These are phyloP conservation scores for Drosophila ironensis DNA, from an alignment of 1,140 invertebrate genomes.

Conservation along the genomic window DNA sequence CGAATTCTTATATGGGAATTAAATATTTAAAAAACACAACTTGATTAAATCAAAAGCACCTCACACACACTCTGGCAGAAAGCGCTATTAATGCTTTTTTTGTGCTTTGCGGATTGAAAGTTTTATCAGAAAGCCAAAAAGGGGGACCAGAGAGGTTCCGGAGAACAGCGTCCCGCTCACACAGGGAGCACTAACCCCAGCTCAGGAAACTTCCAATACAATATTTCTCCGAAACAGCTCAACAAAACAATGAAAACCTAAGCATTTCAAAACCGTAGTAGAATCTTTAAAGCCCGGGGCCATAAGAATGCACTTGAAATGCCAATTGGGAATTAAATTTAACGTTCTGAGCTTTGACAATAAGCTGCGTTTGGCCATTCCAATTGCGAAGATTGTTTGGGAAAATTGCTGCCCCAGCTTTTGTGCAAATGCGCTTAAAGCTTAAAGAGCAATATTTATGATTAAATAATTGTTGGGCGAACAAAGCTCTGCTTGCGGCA, in stretches of 20 bases:
- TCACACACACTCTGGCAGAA: slow-evolving; percentile 30
- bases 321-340: neutral
- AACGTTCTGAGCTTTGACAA: slow-evolving; percentile 22
- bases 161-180: neutral
- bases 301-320: neutral
- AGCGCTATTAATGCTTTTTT: slow-evolving; percentile 69
- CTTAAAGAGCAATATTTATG: slow-evolving; percentile 43
- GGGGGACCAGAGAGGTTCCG: neutral
- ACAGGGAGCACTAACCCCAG: slow-evolving; percentile 1
- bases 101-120: slow-evolving; percentile 68
- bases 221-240: neutral
- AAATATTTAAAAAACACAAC: slow-evolving; percentile 4
- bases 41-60: slow-evolving; percentile 49
- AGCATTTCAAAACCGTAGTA: too few species aligned
- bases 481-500: slow-evolving; percentile 17
- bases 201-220: neutral
- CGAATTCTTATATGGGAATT: slow-evolving; percentile 1
- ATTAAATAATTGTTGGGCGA: slow-evolving; percentile 1
- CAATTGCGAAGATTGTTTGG: slow-evolving; percentile 18
- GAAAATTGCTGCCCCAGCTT: slow-evolving; percentile 45
- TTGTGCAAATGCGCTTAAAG: slow-evolving; percentile 64
- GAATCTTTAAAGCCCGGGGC: too few species aligned
- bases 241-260: too few species aligned
- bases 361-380: slow-evolving; percentile 33
- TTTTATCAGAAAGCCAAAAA: slow-evolving; percentile 63